Percentiles rank a stretch among this genome's conserved stretches.
phyloP scores from a whole-genome alignment of 2,113 vertebrate genomes.

The Charadrius vociferus region DNA sequence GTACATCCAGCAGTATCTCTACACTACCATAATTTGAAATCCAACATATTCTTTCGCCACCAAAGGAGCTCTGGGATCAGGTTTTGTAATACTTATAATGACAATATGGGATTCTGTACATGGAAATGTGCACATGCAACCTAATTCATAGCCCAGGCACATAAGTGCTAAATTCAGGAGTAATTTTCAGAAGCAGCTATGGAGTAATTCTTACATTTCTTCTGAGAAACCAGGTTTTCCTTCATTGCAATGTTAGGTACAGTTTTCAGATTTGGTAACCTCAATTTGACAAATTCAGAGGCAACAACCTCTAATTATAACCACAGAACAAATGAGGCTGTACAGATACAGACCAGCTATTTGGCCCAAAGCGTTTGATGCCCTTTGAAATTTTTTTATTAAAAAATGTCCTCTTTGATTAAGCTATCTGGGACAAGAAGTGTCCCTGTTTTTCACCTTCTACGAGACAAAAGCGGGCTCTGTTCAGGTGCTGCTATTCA shows the following conservation, averaged over 20 bases:
- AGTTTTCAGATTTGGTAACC: background rate
- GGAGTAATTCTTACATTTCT: background rate
- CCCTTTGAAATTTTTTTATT: background rate
- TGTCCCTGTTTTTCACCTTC: background rate
- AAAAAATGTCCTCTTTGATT: background rate
- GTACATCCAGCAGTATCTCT: background rate
- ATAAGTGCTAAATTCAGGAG: background rate
- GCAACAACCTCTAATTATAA: background rate
- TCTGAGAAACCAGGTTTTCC: background rate
- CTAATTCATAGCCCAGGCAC: background rate
- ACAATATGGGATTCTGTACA: background rate
- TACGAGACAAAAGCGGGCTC: background rate
- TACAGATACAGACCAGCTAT: background rate
- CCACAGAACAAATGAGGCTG: background rate
- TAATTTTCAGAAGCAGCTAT: background rate
- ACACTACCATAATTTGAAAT: background rate
- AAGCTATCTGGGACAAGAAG: background rate
- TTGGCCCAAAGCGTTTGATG: background rate
- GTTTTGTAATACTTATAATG: background rate
- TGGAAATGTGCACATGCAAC: background rate
- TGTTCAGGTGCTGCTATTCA: background rate
- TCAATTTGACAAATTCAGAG: background rate
- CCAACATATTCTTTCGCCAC: background rate
- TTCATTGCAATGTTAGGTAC: background rate
- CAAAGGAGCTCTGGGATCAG: background rate